Conservation (phyloP, 2,113 vertebrate genomes). For the Typhlomys cinereus region DNA sequence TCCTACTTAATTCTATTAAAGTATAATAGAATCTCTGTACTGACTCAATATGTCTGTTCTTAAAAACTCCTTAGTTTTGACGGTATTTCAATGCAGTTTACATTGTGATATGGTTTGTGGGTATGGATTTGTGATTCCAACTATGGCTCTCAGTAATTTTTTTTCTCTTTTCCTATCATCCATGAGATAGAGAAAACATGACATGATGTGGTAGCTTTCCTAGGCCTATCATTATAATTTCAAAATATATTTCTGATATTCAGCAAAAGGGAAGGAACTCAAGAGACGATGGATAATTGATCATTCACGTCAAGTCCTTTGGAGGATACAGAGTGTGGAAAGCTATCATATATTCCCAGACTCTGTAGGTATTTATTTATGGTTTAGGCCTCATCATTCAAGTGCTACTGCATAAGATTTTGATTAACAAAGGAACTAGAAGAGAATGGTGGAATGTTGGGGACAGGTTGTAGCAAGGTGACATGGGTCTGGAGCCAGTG, state of each 20-base stretch:
- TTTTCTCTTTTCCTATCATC: not conserved
- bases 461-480: not conserved
- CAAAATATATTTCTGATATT: not conserved
- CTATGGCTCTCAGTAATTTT: not conserved
- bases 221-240: not conserved
- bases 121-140: not conserved
- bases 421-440: not conserved
- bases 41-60: not conserved
- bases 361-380: not conserved
- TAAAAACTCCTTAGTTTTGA: not conserved
- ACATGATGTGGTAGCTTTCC: not conserved
- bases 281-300: not conserved
- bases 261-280: not conserved
- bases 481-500: not conserved
- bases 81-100: not conserved
- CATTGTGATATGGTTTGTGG: not conserved
- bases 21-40: not conserved
- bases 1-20: not conserved
- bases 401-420: not conserved
- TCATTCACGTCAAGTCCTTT: not conserved
- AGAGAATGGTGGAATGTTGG: not conserved
- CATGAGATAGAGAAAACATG: not conserved
- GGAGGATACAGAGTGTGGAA: not conserved
- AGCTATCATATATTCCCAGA: not conserved
- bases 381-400: not conserved